phyloP scores from a whole-genome alignment of 2,888 invertebrate species.

The Prosapia bicincta region DNA sequence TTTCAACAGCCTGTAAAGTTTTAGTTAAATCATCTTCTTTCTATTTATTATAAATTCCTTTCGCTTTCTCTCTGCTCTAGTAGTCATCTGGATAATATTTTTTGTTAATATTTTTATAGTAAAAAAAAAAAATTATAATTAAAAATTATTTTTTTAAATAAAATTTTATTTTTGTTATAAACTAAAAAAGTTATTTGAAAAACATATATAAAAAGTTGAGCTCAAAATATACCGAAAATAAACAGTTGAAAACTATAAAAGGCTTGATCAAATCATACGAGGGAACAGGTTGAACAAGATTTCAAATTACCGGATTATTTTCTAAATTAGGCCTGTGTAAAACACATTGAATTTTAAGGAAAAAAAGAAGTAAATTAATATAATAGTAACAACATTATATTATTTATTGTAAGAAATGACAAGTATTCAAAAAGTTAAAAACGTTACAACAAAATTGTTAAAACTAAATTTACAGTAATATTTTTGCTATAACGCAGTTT shows the following conservation, averaged over 20 bases:
- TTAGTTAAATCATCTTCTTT: not conserved
- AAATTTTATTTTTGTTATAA: not conserved
- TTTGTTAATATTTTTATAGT: too few species aligned
- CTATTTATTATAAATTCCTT: not conserved
- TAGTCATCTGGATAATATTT: too few species aligned
- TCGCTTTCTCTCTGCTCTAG: slow-evolving; percentile 3
- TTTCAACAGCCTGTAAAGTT: not conserved
- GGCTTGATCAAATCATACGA: not conserved
- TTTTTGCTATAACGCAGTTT: not conserved
- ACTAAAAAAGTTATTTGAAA: not conserved
- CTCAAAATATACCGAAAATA: not conserved
- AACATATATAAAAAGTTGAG: not conserved
- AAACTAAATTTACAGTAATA: not conserved
- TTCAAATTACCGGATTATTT: not conserved
- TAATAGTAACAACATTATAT: not conserved
- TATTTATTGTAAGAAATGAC: not conserved
- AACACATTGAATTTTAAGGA: not conserved
- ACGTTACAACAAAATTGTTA: not conserved
- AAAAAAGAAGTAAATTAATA: not conserved
- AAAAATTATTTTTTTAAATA: not conserved
- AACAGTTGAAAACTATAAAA: not conserved
- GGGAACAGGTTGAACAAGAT: not conserved
- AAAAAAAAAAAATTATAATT: not conserved
- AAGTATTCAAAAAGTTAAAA: not conserved
- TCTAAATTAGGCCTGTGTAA: not conserved